Percentiles rank a stretch among this genome's conserved stretches.
These are phyloP conservation scores for Lingula anatina DNA, from an alignment of 2,888 invertebrate species.

Conservation along the genomic window DNA sequence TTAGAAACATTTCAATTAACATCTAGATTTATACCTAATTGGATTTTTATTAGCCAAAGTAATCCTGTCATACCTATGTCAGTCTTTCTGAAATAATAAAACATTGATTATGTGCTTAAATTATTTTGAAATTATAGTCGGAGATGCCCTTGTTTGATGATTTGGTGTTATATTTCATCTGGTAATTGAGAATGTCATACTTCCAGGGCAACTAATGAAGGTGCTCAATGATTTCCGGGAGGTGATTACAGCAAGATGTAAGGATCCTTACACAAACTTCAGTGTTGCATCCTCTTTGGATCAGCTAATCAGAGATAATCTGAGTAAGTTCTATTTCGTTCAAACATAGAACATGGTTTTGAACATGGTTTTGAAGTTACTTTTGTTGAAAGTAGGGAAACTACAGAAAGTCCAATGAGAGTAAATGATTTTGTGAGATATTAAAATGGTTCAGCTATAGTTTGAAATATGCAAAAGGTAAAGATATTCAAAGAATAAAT, in stretches of 20 bases:
- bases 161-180: not conserved
- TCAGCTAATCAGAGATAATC: slow-evolving; percentile 20
- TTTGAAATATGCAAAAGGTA: no score
- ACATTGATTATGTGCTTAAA: not conserved
- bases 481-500: no score
- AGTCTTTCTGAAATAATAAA: not conserved
- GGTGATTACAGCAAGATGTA: slow-evolving; percentile 15
- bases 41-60: not conserved
- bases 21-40: not conserved
- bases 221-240: slow-evolving; percentile 24
- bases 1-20: not conserved
- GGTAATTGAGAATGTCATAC: no score
- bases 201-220: slow-evolving; percentile 25
- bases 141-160: not conserved
- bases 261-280: no score
- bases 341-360: slow-evolving; percentile 1
- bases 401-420: no score
- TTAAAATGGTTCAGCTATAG: no score
- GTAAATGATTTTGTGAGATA: no score
- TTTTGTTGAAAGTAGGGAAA: no score
- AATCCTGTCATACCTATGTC: not conserved
- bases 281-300: no score
- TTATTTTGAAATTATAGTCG: not conserved
- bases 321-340: slow-evolving; percentile 22
- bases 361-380: not conserved